A percentile compares a stretch with the other conserved stretches of the same genome.
Conservation (phyloP, 2,888 invertebrate genomes). For the Phragmatobia fuliginosa region DNA sequence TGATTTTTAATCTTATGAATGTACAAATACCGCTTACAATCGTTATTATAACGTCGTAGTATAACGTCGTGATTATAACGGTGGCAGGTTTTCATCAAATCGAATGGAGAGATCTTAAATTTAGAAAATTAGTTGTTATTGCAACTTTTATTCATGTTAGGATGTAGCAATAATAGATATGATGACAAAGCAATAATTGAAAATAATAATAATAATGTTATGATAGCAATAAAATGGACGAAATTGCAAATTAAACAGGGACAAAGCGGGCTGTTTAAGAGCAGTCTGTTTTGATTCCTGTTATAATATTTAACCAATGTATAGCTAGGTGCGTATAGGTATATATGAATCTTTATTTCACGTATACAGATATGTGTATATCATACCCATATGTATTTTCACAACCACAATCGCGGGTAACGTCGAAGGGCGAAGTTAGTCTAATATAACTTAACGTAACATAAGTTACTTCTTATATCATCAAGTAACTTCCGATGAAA, state of each 20-base stretch:
- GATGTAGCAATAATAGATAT: no score
- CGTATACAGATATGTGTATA: no score
- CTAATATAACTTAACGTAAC: no score
- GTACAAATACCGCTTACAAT: not conserved
- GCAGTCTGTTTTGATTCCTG: not conserved
- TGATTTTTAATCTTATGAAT: not conserved
- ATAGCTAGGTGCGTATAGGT: no score
- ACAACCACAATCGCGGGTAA: no score
- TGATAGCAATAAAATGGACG: not conserved
- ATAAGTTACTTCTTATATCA: no score
- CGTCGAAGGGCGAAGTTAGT: no score
- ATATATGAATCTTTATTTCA: no score
- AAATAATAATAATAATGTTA: not conserved
- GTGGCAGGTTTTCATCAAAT: not conserved
- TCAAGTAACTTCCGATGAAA: no score
- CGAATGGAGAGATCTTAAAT: not conserved
- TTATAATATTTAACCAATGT: not conserved
- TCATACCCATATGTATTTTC: no score
- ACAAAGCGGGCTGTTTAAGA: not conserved
- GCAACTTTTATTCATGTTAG: not conserved
- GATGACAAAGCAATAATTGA: not conserved
- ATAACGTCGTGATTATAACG: no score
- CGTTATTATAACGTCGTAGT: not conserved
- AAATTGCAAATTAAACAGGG: not conserved
- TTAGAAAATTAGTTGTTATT: not conserved